Conservation (phyloP, 2,888 invertebrate species). For the Seladonia tumulorum region DNA sequence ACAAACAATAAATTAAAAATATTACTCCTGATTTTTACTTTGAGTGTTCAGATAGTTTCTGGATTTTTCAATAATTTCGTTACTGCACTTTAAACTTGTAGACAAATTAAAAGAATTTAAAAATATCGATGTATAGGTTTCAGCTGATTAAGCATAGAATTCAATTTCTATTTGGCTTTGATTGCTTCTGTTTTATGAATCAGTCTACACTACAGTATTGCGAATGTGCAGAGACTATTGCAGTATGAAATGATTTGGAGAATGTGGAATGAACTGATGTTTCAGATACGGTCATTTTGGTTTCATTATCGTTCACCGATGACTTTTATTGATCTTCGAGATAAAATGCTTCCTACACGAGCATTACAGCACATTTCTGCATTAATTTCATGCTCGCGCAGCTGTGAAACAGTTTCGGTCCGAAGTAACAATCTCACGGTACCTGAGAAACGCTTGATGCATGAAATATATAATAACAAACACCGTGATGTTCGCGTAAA, state of each 20-base stretch:
- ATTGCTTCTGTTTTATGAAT: too few relatives aligned
- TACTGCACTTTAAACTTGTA: too few relatives aligned
- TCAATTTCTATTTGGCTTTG: too few relatives aligned
- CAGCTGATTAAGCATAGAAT: too few relatives aligned
- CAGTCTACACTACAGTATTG: neutral
- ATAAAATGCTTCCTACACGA: conserved; percentile 29
- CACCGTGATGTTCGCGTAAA: neutral
- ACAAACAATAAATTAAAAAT: too few relatives aligned
- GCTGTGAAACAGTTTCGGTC: conserved; percentile 67
- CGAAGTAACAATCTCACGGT: conserved; percentile 54
- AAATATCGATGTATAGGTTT: too few relatives aligned
- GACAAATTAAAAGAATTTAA: too few relatives aligned
- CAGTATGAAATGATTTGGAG: neutral
- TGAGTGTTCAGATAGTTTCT: too few relatives aligned
- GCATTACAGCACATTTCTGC: conserved; percentile 48
- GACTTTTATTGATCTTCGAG: conserved; percentile 14
- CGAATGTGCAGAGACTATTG: neutral
- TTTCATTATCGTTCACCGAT: neutral
- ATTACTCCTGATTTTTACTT: too few relatives aligned
- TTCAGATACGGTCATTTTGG: neutral
- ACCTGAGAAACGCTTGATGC: conserved; percentile 55
- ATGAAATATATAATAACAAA: conserved; percentile 59
- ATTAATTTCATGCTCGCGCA: conserved; percentile 73
- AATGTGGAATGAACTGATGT: neutral
- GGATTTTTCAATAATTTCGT: too few relatives aligned